Evolutionary conservation across 2,113 vertebrate species (phyloP), one percentile per base, ranked within the genome.

Genomic region (Perccottus glenii): DNA sequence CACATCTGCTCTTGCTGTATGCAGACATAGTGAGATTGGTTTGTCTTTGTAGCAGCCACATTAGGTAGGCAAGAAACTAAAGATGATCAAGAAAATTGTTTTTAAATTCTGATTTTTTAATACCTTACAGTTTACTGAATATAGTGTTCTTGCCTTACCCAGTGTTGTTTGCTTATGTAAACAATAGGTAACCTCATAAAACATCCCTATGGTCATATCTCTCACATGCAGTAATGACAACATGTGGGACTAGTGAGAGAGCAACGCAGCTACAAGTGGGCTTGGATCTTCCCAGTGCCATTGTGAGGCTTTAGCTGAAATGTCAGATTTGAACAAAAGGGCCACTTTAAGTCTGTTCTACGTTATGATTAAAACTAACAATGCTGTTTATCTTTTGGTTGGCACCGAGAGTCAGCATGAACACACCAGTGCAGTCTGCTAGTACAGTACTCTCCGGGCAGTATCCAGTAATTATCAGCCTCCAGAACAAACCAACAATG

Each of bases 401-500:
- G 19, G 12, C 58, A 40, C 55, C 70, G 45, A 57, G 59, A 55
- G 16, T 36, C 12, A 10, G 14, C 33, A 50, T 16, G 56, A 45
- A 38, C 6, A 11, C 19, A 52, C 1, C 57, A 67, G 40, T n/a
- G 15, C 19, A 36, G 6, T n/a, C 50, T 38, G 36, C 5, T n/a
- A 33, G 52, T 38, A 6, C 35, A 5, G 8, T 40, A 40, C 38
- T 6, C 38, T 40, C 38, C 14, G 33, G 19, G 33, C 52, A 53
- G 36, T 48, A 9, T 55, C 42, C 12, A n/a, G 47, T 64, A 67
- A 78, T 78, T 53, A 82, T 71, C 51, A 52, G 49, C 51, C 46
- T 12, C 16, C 40, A 38, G 33, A 75, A 67, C 51, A 72, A 58
- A 68, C 47, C 46, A 64, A 76, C 53, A 61, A n/a, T 46, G 14